A percentile compares a stretch with the other conserved stretches of the same genome.
Conservation (phyloP, 2,888 invertebrate species). For the Oxyscelio sp. region DNA sequence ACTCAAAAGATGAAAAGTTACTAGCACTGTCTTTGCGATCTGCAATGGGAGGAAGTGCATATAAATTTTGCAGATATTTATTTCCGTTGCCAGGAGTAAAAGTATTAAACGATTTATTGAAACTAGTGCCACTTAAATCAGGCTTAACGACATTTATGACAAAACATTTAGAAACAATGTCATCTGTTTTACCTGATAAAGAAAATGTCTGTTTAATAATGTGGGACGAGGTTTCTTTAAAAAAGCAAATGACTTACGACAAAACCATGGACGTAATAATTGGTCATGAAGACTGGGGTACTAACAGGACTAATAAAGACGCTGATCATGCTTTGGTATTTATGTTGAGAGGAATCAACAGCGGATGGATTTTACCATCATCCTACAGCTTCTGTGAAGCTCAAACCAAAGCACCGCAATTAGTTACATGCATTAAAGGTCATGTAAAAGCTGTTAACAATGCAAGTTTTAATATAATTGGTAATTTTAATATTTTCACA, state of each 20-base stretch:
- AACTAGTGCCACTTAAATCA: not conserved
- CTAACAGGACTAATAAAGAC: not conserved
- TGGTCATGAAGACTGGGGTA: conserved; percentile 35
- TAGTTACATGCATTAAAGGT: conserved; percentile 38
- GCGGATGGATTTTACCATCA: conserved; percentile 57
- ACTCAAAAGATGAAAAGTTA: not conserved
- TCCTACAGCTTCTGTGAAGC: conserved; percentile 46
- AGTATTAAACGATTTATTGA: not conserved
- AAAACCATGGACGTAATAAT: not conserved
- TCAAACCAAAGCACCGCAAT: conserved; percentile 41
- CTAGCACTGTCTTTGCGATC: not conserved
- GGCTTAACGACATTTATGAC: not conserved
- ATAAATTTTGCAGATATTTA: not conserved
- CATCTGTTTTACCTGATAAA: not conserved
- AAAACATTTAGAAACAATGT: not conserved
- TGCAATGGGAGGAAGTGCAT: conserved; percentile 16
- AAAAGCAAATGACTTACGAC: not conserved
- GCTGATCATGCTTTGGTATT: conserved; percentile 66
- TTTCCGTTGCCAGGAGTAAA: conserved; percentile 8
- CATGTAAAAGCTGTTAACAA: conserved; percentile 41
- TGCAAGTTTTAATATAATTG: too few relatives aligned
- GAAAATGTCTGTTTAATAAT: conserved; percentile 11
- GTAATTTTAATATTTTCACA: too few relatives aligned
- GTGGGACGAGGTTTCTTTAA: conserved; percentile 15
- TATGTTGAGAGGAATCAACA: conserved; percentile 53